Base-by-base conservation (phyloP, 2,888 invertebrate genomes). In the Aelia acuminata region DNA sequence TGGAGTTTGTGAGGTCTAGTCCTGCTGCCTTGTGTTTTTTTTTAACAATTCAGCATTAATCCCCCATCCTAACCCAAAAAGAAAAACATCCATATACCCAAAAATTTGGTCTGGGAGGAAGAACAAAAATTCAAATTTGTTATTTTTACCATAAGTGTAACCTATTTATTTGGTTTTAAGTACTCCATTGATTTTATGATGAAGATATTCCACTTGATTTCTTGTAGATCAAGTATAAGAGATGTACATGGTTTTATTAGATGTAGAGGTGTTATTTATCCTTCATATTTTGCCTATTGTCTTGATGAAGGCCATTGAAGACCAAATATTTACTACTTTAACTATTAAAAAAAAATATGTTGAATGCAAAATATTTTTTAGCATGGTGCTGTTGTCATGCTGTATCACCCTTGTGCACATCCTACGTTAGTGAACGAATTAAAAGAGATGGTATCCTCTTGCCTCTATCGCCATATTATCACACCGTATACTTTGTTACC, bases 371-470 rank as follows among this genome's bases (percentile, higher is more conserved):
- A 35, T 47, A 84, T 88, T 90, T 91, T 91, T 50, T 90, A 97
- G 94, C 96, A 97, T 91, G 97, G 97, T 18, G 95, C 95, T 11
- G 93, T 97, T 63, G 96, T 96, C 1, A 95, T 97, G 94, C 92
- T 97, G n/a, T 97, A 97, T 91, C 97, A 97, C 93, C 97, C 97
- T 0, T 97, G 97, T 92, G 95, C 96, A 10, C 94, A 95, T 91
- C 93, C 93, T 0, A 91, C 93, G 20, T 94, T 96, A 93, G 93
- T 96, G 0, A 92, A 94, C 70, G 91, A 93, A 70, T 92, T 97
- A 85, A 94, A 94, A 91, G 92, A 92, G 63, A 91, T 96, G 5
- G 94, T 97, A 0, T 93, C 92, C 53, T 92, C 93, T 13, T 97
- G 97, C 91, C 92, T 97, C 3, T 95, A 95, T 90, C 94, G 96